These are phyloP conservation scores for Rhynchotus rufescens DNA, from an alignment of 2,797 vertebrate genomes.

Conservation along the genomic window DNA sequence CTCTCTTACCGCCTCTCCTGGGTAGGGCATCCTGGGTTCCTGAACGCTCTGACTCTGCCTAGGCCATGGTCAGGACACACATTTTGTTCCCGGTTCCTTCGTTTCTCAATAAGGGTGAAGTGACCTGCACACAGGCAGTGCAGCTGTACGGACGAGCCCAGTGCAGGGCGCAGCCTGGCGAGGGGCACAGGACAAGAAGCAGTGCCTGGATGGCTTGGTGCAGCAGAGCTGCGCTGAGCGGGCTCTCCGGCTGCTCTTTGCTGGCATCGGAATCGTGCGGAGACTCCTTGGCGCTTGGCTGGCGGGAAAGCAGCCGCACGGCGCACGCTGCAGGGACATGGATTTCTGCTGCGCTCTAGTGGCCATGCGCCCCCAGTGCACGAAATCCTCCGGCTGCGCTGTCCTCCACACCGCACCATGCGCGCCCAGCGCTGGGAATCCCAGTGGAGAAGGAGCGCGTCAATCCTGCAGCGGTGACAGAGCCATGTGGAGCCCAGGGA, in stretches of 20 bases:
- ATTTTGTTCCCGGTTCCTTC: neutral
- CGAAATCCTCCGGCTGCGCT: neutral
- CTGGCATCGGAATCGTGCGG: too few relatives aligned
- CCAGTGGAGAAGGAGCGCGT: too few relatives aligned
- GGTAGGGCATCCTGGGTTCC: neutral
- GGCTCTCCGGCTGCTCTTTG: too few relatives aligned
- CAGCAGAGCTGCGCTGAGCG: neutral
- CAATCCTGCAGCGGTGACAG: too few relatives aligned
- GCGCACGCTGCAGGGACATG: neutral
- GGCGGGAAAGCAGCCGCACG: neutral
- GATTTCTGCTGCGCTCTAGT: slow-evolving; percentile 75
- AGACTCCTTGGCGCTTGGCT: neutral
- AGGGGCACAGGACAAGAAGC: too few relatives aligned
- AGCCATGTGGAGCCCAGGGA: too few relatives aligned
- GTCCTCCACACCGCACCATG: too few relatives aligned
- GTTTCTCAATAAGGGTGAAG: accelerated
- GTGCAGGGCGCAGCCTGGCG: neutral
- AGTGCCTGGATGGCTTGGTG: neutral
- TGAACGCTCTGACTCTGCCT: neutral
- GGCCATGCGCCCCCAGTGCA: slow-evolving; percentile 32
- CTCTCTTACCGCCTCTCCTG: neutral
- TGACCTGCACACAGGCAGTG: accelerated
- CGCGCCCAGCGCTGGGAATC: neutral
- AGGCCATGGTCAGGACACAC: neutral
- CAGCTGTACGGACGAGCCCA: neutral